Conservation (phyloP, 2,888 invertebrate genomes). For the Phoenoteleia sp. region DNA sequence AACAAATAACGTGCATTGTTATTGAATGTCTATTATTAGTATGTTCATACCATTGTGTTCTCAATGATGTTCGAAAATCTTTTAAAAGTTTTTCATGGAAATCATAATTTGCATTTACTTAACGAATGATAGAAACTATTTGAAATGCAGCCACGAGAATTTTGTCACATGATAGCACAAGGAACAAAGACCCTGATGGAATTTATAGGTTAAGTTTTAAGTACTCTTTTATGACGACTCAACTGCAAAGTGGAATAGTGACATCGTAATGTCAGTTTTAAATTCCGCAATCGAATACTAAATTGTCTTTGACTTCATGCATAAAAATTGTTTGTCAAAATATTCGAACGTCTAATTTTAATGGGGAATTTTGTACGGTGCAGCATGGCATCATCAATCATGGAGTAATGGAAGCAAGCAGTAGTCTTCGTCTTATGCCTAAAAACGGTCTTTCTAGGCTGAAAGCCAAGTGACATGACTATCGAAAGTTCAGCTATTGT, state of each 20-base stretch:
- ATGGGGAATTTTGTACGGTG: slow-evolving; percentile 52
- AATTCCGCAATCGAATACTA: not conserved
- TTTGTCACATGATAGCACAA: not conserved
- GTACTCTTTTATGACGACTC: slow-evolving; percentile 76
- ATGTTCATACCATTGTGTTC: too few relatives aligned
- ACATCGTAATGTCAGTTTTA: slow-evolving; percentile 20
- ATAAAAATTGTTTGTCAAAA: slow-evolving; percentile 30
- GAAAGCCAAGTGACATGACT: slow-evolving; percentile 75
- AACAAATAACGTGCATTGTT: too few relatives aligned
- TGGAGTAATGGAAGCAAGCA: too few relatives aligned
- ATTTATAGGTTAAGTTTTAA: slow-evolving; percentile 78
- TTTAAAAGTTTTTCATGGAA: too few relatives aligned
- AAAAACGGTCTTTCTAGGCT: slow-evolving; percentile 67
- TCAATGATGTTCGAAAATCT: too few relatives aligned
- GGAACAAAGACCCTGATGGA: slow-evolving; percentile 17
- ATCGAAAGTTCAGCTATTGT: slow-evolving; percentile 84
- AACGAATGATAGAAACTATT: too few relatives aligned
- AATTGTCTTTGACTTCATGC: not conserved
- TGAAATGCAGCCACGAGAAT: not conserved
- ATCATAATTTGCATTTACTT: too few relatives aligned
- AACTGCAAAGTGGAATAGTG: slow-evolving; percentile 33
- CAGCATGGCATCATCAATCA: slow-evolving; percentile 73
- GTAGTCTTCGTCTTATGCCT: slow-evolving; percentile 55
- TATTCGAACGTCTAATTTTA: slow-evolving; percentile 23
- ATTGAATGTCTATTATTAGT: too few relatives aligned